Evolutionary conservation across 2,888 invertebrate genomes (phyloP).

Genomic region (Tetramorium bicarinatum): DNA sequence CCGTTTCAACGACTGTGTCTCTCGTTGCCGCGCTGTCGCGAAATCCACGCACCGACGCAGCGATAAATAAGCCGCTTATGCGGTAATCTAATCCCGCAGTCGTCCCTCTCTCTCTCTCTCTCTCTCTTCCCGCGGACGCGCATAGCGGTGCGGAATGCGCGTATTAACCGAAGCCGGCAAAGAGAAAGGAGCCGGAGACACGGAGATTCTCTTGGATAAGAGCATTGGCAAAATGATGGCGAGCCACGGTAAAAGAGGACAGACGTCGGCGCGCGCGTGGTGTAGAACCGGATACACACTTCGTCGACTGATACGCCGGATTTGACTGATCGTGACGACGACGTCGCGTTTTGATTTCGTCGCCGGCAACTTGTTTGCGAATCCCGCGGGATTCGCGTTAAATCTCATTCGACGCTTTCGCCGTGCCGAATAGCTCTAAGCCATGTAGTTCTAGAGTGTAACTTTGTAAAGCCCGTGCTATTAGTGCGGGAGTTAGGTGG

Average conservation of each 20-base stretch:
- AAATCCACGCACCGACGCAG: constrained; percentile 58
- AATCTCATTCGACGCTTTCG: constrained; percentile 24
- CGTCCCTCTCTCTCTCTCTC: constrained; percentile 32
- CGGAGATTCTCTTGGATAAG: constrained; percentile 69
- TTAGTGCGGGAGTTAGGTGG: constrained; percentile 17
- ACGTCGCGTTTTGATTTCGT: constrained; percentile 36
- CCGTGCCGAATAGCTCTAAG: constrained; percentile 29
- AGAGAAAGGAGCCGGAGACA: constrained; percentile 41
- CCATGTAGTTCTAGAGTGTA: background rate
- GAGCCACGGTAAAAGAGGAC: constrained; percentile 27
- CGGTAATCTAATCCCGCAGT: constrained; percentile 71
- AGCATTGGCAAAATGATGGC: constrained; percentile 47
- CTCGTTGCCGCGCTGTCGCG: constrained; percentile 66
- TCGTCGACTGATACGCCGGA: constrained; percentile 23
- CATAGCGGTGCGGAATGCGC: constrained; percentile 55
- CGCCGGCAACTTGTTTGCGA: constrained; percentile 22
- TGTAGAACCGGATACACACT: constrained; percentile 27
- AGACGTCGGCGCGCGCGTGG: background rate
- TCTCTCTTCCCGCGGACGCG: constrained; percentile 19
- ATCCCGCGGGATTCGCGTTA: background rate
- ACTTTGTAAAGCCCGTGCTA: constrained; percentile 18
- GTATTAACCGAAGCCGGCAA: constrained; percentile 43
- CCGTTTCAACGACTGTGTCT: constrained; percentile 46
- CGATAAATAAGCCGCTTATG: constrained; percentile 78
- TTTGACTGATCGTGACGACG: constrained; percentile 32